A percentile compares a stretch with the other conserved stretches of the same genome.
Conservation (phyloP, 1,140 invertebrate species). For the Brachionus sp. region DNA sequence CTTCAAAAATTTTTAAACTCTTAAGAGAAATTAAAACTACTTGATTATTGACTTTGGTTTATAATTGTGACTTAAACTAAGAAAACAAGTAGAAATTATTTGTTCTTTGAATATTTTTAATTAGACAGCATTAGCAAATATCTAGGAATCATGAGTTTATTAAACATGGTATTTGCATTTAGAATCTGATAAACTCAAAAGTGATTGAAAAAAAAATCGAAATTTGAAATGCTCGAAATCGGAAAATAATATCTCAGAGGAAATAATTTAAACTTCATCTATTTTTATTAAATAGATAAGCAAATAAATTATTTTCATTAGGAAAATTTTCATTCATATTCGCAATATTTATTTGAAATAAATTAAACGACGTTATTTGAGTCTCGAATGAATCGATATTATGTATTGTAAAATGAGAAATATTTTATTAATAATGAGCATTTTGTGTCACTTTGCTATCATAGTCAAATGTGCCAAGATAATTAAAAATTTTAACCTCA, state of each 20-base stretch:
- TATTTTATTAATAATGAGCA: background rate
- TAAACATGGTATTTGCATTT: background rate
- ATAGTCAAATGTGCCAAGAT: background rate
- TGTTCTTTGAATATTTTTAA: background rate
- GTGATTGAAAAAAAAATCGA: constrained; percentile 2
- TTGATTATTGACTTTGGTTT: background rate
- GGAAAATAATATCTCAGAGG: background rate
- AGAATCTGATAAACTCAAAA: background rate
- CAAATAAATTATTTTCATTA: constrained; percentile 25
- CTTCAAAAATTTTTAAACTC: background rate
- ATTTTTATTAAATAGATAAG: background rate
- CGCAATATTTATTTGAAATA: background rate
- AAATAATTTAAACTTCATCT: background rate
- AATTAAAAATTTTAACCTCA: background rate
- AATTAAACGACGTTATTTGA: background rate
- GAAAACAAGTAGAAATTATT: background rate
- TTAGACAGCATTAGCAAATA: background rate
- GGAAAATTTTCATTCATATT: background rate
- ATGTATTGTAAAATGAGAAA: background rate
- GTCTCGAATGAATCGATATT: background rate
- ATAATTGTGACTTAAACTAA: background rate
- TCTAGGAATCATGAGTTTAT: background rate
- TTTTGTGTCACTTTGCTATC: background rate
- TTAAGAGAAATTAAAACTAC: background rate
- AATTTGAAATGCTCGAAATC: background rate